A percentile compares a stretch with the other conserved stretches of the same genome.
phyloP scores from a whole-genome alignment of 2,888 invertebrate genomes.

The Chrysodeixis includens region DNA sequence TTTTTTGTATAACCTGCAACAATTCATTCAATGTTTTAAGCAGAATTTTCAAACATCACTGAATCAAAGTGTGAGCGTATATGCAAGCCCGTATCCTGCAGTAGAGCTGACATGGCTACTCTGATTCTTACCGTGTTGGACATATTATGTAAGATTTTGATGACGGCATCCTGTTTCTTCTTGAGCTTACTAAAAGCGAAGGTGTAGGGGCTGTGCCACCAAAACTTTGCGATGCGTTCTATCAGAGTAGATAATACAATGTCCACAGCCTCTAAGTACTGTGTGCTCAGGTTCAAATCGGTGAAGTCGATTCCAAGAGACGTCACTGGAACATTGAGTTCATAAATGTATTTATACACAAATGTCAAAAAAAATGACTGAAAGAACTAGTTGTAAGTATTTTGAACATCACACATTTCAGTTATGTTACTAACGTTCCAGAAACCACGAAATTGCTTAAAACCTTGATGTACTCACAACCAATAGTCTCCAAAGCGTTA shows the following conservation, averaged over 20 bases:
- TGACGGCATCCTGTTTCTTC: conserved; percentile 71
- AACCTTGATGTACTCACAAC: conserved; percentile 74
- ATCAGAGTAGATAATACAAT: conserved; percentile 72
- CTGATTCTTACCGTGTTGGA: conserved; percentile 71
- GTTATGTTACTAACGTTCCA: neutral
- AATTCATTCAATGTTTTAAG: too few relatives aligned
- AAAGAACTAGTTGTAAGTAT: too few relatives aligned
- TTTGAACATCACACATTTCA: too few relatives aligned
- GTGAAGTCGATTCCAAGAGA: conserved; percentile 77
- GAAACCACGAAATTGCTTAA: neutral
- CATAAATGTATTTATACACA: too few relatives aligned
- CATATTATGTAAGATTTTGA: conserved; percentile 76
- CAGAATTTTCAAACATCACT: too few relatives aligned
- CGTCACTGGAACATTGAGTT: conserved; percentile 75
- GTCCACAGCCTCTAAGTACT: conserved; percentile 76
- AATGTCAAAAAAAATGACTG: too few relatives aligned
- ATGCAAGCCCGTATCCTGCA: neutral
- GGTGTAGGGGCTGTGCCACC: conserved; percentile 70
- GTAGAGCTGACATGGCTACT: neutral
- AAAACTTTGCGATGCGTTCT: conserved; percentile 76
- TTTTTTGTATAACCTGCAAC: conserved; percentile 70
- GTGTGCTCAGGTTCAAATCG: conserved; percentile 70
- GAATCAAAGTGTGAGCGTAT: too few relatives aligned
- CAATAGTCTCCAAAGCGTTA: conserved; percentile 79
- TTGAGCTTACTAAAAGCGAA: conserved; percentile 72